Conservation (phyloP, 1,140 invertebrate species). For the Drosophila sp. region DNA sequence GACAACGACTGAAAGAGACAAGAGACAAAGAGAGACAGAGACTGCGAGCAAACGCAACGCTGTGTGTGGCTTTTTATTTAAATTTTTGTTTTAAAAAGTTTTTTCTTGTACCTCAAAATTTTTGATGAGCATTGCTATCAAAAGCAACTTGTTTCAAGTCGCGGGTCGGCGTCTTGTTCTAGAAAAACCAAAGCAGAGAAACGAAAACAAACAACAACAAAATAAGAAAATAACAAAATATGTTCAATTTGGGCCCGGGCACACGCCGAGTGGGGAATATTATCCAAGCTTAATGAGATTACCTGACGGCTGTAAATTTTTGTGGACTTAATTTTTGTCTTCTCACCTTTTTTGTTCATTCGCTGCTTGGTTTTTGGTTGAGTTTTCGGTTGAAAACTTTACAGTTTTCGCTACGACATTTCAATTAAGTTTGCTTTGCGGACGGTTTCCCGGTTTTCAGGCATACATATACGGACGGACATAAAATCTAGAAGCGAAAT, state of each 20-base stretch:
- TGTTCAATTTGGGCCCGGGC: constrained; percentile 59
- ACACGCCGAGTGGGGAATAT: constrained; percentile 62
- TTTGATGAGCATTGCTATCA: constrained; percentile 74
- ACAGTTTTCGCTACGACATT: constrained; percentile 66
- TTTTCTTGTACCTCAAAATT: constrained; percentile 74
- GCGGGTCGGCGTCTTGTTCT: constrained; percentile 20
- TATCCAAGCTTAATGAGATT: constrained; percentile 70
- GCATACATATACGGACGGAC: neutral
- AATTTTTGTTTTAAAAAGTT: constrained; percentile 68
- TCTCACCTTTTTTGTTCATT: constrained; percentile 33
- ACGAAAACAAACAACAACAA: neutral
- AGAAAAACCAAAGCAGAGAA: neutral
- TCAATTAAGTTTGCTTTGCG: constrained; percentile 67
- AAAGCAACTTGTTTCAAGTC: constrained; percentile 61
- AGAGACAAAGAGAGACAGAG: too few relatives aligned
- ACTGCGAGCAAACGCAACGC: constrained; percentile 1
- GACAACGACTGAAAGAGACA: neutral
- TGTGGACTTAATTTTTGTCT: constrained; percentile 61
- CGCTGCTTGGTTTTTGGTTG: neutral
- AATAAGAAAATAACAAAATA: constrained; percentile 31
- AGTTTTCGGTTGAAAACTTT: constrained; percentile 45
- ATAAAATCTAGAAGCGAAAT: constrained; percentile 57
- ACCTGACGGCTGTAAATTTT: constrained; percentile 67
- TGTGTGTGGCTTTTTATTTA: constrained; percentile 61
- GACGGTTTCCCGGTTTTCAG: neutral